These are phyloP conservation scores for Drosophila tani DNA, from an alignment of 1,140 invertebrate species.

Conservation along the genomic window DNA sequence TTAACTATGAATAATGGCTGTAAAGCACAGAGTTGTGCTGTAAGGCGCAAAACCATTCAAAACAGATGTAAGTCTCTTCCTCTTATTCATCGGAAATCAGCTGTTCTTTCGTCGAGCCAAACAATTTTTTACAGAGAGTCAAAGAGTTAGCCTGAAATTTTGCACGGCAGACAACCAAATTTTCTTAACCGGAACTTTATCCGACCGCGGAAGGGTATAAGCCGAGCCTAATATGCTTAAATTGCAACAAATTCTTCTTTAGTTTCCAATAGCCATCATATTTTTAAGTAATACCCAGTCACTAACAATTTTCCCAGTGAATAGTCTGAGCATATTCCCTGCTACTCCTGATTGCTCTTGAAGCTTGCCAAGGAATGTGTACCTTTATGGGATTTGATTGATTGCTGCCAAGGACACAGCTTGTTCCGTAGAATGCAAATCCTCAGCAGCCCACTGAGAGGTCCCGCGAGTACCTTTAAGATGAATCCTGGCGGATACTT, in stretches of 20 bases:
- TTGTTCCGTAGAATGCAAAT: background rate
- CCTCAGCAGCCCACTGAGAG: background rate
- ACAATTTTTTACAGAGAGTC: no score
- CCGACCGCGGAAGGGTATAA: no score
- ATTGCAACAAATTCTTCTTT: background rate
- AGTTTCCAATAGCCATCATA: background rate
- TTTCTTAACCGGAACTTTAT: no score
- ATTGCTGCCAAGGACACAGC: background rate
- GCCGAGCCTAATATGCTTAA: background rate
- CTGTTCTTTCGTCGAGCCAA: no score
- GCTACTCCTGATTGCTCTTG: background rate
- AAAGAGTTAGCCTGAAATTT: no score
- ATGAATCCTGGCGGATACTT: background rate
- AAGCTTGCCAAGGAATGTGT: constrained; percentile 13
- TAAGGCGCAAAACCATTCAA: no score
- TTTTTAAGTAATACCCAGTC: background rate
- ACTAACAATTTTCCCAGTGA: constrained; percentile 7
- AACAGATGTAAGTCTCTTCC: no score
- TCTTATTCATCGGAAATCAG: no score
- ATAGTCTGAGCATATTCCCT: background rate
- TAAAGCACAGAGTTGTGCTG: no score
- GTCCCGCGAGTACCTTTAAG: background rate
- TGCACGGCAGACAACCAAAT: no score
- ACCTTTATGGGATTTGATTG: constrained; percentile 17
- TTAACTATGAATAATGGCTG: no score